Evolutionary conservation across 1,140 invertebrate genomes (phyloP).

Genomic region (Pissodes strobi): DNA sequence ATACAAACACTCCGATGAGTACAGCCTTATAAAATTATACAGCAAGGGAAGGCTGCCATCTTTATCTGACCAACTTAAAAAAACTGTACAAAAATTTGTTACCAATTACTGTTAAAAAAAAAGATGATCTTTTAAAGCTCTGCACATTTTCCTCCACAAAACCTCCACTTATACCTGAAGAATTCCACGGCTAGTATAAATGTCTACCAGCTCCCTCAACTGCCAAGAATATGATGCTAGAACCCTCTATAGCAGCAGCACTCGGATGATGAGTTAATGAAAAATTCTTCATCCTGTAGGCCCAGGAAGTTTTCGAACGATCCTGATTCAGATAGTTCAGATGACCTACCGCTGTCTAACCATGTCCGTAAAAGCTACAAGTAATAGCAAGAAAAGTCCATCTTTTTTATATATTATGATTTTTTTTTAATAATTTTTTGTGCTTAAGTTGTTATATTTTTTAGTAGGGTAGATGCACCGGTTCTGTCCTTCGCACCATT

Average conservation of each 20-base stretch:
- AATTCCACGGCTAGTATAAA: conserved; percentile 3
- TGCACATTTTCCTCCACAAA: conserved; percentile 6
- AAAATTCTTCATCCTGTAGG: conserved; percentile 4
- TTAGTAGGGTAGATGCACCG: too few relatives aligned
- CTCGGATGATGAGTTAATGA: background rate
- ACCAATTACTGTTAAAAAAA: too few relatives aligned
- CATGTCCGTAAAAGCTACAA: conserved; percentile 1
- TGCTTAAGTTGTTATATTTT: too few relatives aligned
- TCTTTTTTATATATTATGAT: too few relatives aligned
- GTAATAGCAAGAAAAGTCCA: background rate
- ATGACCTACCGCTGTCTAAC: conserved; percentile 4
- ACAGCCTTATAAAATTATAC: too few relatives aligned
- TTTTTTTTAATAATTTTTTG: too few relatives aligned
- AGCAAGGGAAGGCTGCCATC: too few relatives aligned
- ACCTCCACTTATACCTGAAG: background rate
- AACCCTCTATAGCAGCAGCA: background rate
- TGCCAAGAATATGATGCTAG: background rate
- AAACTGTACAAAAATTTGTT: too few relatives aligned
- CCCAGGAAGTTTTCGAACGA: background rate
- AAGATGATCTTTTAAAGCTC: background rate
- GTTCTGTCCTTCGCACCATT: too few relatives aligned
- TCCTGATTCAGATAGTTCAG: conserved; percentile 9
- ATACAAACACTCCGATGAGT: too few relatives aligned
- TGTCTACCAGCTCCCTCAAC: background rate
- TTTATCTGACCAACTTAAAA: too few relatives aligned